Evolutionary conservation across 2,113 vertebrate genomes (phyloP).

Genomic region (Mixornis gularis): DNA sequence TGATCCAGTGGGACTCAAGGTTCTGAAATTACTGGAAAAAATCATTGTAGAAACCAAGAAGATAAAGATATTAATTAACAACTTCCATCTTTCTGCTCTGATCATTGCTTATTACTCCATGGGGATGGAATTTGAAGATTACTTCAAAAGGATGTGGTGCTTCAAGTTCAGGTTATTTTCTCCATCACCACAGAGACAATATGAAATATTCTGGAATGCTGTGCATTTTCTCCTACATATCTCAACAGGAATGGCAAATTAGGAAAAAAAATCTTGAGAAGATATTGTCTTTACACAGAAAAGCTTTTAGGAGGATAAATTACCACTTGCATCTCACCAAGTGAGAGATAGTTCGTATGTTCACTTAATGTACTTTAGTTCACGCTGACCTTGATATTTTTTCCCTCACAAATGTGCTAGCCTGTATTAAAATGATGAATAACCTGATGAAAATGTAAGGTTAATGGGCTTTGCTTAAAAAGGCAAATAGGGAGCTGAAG

Average conservation of each 20-base stretch:
- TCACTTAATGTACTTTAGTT: conserved; percentile 1
- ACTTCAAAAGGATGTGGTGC: not conserved
- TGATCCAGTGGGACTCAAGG: not conserved
- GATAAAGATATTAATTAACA: not conserved
- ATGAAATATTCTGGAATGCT: not conserved
- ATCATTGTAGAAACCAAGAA: not conserved
- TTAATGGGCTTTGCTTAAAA: conserved; percentile 11
- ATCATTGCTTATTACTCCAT: not conserved
- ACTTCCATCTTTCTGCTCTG: not conserved
- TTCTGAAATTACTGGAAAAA: not conserved
- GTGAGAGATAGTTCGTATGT: not conserved
- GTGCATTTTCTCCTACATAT: not conserved
- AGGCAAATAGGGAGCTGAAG: not conserved
- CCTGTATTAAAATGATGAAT: conserved; percentile 3
- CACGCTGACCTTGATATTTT: not conserved
- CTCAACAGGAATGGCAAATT: not conserved
- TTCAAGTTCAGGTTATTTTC: not conserved
- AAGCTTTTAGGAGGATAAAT: conserved; percentile 16
- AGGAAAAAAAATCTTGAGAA: not conserved
- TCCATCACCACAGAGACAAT: not conserved
- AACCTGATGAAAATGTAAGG: not conserved
- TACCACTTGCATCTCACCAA: not conserved
- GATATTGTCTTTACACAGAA: not conserved
- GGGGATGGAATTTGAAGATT: not conserved
- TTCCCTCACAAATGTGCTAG: not conserved